These are phyloP conservation scores for Etheostoma cragini DNA, from an alignment of 2,113 vertebrate species.

Conservation along the genomic window DNA sequence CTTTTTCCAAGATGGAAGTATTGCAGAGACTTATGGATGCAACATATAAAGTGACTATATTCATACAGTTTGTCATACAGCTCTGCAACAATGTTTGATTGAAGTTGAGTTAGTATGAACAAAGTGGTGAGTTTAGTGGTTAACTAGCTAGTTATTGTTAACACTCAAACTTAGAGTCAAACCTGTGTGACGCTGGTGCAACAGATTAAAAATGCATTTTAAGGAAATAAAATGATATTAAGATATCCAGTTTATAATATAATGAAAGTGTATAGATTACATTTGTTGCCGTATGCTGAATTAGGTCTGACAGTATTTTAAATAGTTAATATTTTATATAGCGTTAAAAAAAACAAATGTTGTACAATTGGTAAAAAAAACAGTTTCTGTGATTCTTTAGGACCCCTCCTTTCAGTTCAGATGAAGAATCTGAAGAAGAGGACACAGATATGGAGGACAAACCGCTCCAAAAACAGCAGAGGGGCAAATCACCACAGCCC, in stretches of 20 bases:
- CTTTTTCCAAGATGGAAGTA: too few relatives aligned
- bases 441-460: conserved; percentile 78
- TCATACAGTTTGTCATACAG: too few relatives aligned
- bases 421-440: conserved; percentile 87
- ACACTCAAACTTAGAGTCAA: too few relatives aligned
- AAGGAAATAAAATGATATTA: too few relatives aligned
- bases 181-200: too few relatives aligned
- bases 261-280: background rate
- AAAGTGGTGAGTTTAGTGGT: background rate
- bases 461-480: conserved; percentile 47
- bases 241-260: too few relatives aligned
- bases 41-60: too few relatives aligned
- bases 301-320: background rate
- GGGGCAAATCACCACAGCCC: conserved; percentile 48
- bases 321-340: background rate
- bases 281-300: background rate
- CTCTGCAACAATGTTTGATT: too few relatives aligned
- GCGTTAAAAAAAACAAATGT: background rate
- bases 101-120: too few relatives aligned
- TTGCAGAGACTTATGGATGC: too few relatives aligned
- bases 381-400: conserved; percentile 71
- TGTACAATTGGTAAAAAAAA: background rate
- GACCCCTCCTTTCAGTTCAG: conserved; percentile 91
- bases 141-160: background rate
- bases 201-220: too few relatives aligned